Conservation (phyloP, 2,888 invertebrate species). For the Rhyacophila evoluta region DNA sequence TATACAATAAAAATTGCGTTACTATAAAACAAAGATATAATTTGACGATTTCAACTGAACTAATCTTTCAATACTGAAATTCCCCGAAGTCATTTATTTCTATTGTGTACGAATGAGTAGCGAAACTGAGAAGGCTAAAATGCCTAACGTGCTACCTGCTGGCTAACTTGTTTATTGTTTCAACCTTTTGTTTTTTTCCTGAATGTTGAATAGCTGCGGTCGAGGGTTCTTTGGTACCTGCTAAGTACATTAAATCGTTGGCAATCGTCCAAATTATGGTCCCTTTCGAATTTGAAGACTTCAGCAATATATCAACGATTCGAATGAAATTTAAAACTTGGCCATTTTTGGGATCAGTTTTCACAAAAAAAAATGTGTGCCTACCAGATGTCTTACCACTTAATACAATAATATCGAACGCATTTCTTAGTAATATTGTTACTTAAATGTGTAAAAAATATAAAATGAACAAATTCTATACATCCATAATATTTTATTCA, state of each 20-base stretch:
- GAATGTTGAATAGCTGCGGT: conserved; percentile 30
- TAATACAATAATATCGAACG: no score
- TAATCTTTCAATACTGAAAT: conserved; percentile 1
- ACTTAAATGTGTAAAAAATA: no score
- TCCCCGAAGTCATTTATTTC: neutral
- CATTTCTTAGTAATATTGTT: no score
- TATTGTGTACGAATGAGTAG: neutral
- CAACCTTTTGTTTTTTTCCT: conserved; percentile 40
- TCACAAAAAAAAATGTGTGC: conserved; percentile 6
- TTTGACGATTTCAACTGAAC: no score
- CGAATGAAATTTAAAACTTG: neutral
- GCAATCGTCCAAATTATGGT: conserved; percentile 48
- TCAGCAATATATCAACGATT: neutral
- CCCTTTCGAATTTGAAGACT: conserved; percentile 28
- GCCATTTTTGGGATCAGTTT: neutral
- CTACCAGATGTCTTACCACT: neutral
- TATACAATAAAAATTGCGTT: no score
- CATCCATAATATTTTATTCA: no score
- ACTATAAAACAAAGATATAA: no score
- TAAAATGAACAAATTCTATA: no score
- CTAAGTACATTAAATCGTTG: conserved; percentile 41
- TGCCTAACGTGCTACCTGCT: conserved; percentile 35
- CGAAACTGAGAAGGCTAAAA: neutral
- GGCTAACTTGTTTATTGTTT: conserved; percentile 44
- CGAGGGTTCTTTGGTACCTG: conserved; percentile 42